These are phyloP conservation scores for Centropyge bicolor DNA, from an alignment of 2,797 vertebrate genomes.

Conservation along the genomic window DNA sequence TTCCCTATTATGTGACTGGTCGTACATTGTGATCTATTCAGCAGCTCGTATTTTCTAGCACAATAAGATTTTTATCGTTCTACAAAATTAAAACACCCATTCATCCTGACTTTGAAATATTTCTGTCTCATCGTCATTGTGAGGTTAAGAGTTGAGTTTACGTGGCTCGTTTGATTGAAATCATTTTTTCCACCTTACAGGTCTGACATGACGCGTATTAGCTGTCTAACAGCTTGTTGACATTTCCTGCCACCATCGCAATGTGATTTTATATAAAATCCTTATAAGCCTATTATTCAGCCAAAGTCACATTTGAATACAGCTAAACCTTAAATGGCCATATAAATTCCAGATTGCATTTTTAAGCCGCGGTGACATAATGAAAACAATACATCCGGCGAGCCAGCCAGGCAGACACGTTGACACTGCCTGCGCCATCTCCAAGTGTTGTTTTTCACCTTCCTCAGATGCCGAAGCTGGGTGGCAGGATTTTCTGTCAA, in stretches of 20 bases:
- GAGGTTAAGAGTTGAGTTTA: not conserved
- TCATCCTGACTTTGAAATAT: conserved; percentile 7
- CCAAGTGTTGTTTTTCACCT: conserved; percentile 37
- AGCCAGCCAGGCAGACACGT: conserved; percentile 47
- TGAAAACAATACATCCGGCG: conserved; percentile 64
- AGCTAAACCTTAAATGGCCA: conserved; percentile 42
- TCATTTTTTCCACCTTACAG: not conserved
- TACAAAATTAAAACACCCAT: not conserved
- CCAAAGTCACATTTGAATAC: conserved; percentile 55
- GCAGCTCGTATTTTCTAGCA: too few relatives aligned
- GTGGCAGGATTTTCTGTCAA: conserved; percentile 55
- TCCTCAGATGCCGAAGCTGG: conserved; percentile 38
- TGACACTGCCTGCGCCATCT: conserved; percentile 51
- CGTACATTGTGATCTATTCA: not conserved
- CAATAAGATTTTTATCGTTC: not conserved
- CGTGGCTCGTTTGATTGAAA: not conserved
- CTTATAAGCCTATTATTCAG: conserved; percentile 43
- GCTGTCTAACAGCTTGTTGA: conserved; percentile 40
- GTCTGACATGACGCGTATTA: conserved; percentile 27
- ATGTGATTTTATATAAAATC: conserved; percentile 51
- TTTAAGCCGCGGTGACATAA: conserved; percentile 48
- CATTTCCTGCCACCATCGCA: conserved; percentile 36
- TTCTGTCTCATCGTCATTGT: not conserved
- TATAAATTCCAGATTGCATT: conserved; percentile 60
- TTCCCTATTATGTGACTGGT: not conserved